phyloP scores from a whole-genome alignment of 2,797 vertebrate species.

The Chelonia mydas region DNA sequence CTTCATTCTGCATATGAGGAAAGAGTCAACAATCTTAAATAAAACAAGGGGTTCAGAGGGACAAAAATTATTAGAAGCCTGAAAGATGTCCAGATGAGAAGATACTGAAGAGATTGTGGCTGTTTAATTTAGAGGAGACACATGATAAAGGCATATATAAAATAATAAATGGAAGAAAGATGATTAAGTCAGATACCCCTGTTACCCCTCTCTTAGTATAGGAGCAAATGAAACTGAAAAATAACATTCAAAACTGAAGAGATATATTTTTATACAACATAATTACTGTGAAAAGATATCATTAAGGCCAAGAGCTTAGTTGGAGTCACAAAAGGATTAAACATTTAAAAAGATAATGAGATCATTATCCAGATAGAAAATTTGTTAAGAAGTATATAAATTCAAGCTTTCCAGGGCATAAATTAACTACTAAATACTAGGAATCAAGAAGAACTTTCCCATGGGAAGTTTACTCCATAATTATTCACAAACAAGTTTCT shows the following conservation, averaged over 20 bases:
- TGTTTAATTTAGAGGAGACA: background rate
- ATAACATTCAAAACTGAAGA: background rate
- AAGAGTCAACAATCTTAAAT: background rate
- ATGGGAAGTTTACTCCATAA: background rate
- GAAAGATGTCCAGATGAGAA: background rate
- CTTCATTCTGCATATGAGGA: background rate
- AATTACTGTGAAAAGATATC: background rate
- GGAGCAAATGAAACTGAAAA: background rate
- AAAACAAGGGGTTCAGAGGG: background rate
- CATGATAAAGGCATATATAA: background rate
- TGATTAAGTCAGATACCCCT: background rate
- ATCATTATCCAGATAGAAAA: background rate
- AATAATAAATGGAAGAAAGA: background rate
- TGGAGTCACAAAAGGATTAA: background rate
- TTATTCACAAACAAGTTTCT: background rate
- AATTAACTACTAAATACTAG: background rate
- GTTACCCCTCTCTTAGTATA: background rate
- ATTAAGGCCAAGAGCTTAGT: background rate
- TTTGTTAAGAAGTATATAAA: background rate
- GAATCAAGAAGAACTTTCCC: background rate
- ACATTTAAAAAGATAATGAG: background rate
- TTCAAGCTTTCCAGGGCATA: background rate
- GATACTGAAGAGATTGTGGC: background rate
- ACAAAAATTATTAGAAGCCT: background rate
- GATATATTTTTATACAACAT: background rate